phyloP scores from a whole-genome alignment of 2,113 vertebrate genomes.

The Sminthopsis crassicaudata region DNA sequence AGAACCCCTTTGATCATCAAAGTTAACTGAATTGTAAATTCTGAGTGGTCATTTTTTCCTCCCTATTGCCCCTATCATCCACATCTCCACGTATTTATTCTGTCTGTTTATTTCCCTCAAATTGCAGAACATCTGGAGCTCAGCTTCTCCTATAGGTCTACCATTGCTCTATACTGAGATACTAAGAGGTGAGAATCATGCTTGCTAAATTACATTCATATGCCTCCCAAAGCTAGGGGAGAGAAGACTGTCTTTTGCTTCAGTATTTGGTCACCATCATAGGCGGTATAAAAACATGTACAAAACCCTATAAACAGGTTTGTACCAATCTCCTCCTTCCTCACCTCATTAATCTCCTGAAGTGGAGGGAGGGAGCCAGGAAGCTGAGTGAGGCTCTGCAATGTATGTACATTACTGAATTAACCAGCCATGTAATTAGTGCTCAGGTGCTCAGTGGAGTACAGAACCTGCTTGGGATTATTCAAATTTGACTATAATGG shows the following conservation, averaged over 20 bases:
- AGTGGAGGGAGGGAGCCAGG: conserved; percentile 76
- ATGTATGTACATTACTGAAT: conserved; percentile 83
- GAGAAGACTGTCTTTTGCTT: conserved; percentile 62
- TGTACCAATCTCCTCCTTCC: conserved; percentile 80
- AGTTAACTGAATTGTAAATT: not conserved
- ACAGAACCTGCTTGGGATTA: conserved; percentile 75
- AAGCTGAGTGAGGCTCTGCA: conserved; percentile 74
- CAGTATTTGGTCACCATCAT: conserved; percentile 74
- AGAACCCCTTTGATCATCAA: not conserved
- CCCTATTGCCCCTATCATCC: not conserved
- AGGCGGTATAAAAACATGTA: conserved; percentile 66
- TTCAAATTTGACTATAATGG: conserved; percentile 80
- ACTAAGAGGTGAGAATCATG: not conserved
- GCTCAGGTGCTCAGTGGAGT: conserved; percentile 83
- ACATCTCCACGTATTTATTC: not conserved
- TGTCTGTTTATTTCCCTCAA: not conserved
- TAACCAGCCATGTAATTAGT: conserved; percentile 89
- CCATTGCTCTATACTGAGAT: not conserved
- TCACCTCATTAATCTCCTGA: conserved; percentile 85
- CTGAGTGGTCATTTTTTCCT: not conserved
- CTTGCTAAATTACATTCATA: conserved; percentile 58
- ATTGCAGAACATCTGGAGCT: not conserved
- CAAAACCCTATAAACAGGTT: conserved; percentile 69
- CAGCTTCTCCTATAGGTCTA: not conserved
- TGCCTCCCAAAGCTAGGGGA: conserved; percentile 48